Percentiles rank a stretch among this genome's conserved stretches.
Conservation (phyloP, 2,797 vertebrate species). For the Chelon auratus region DNA sequence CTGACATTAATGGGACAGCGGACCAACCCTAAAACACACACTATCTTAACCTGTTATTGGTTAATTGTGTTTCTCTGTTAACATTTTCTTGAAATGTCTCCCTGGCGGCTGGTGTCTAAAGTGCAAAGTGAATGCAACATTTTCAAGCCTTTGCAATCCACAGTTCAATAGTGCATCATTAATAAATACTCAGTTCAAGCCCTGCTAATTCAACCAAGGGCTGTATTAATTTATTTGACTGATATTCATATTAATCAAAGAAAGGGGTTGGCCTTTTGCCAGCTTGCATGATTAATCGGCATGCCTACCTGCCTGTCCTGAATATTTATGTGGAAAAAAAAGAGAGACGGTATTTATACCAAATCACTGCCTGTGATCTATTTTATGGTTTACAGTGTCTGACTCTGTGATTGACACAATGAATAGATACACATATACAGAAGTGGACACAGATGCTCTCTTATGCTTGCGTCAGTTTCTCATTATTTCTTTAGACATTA, state of each 20-base stretch:
- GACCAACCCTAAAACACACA: not conserved
- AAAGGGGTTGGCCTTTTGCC: not conserved
- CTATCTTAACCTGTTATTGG: slow-evolving; percentile 1
- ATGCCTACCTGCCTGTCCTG: not conserved
- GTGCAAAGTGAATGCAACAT: not conserved
- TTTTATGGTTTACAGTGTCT: slow-evolving; percentile 4
- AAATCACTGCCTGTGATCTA: not conserved
- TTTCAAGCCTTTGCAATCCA: slow-evolving; percentile 3
- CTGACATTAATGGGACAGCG: slow-evolving; percentile 17
- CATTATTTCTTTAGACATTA: slow-evolving; percentile 2
- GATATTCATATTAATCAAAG: slow-evolving; percentile 32
- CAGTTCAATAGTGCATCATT: slow-evolving; percentile 16
- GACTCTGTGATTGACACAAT: not conserved
- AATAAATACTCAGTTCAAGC: slow-evolving; percentile 10
- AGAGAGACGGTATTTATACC: not conserved
- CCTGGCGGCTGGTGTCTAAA: not conserved
- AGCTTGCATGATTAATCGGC: slow-evolving; percentile 25
- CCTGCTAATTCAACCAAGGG: slow-evolving; percentile 9
- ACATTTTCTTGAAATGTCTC: not conserved
- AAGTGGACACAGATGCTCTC: slow-evolving; percentile 3
- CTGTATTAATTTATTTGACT: slow-evolving; percentile 8
- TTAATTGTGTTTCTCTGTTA: not conserved
- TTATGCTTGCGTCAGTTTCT: slow-evolving; percentile 32
- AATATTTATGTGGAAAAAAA: slow-evolving; percentile 20
- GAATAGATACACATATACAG: not conserved